Evolutionary conservation across 2,113 vertebrate genomes (phyloP).

Genomic region (Lagopus leucura): DNA sequence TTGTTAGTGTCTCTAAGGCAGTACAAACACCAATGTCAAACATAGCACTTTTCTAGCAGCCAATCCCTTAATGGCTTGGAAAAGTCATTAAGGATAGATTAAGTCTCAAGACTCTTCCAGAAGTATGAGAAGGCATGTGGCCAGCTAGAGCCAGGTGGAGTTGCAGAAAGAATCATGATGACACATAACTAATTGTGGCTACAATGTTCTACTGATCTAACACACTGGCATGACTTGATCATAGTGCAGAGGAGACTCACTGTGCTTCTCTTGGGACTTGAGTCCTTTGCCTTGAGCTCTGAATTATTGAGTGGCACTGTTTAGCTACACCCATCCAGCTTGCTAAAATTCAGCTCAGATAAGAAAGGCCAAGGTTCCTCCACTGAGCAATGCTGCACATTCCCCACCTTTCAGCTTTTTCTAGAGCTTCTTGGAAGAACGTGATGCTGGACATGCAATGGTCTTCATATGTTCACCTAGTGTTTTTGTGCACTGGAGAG

Average conservation of each 20-base stretch:
- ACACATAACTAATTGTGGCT: neutral
- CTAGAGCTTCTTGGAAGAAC: neutral
- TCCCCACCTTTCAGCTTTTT: neutral
- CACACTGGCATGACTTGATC: neutral
- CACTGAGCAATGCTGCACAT: neutral
- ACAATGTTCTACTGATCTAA: neutral
- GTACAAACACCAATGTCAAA: neutral
- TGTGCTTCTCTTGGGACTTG: neutral
- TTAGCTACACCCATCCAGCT: neutral
- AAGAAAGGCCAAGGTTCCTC: neutral
- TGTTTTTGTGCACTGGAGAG: neutral
- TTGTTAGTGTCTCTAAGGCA: neutral
- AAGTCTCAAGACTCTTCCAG: neutral
- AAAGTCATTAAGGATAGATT: neutral
- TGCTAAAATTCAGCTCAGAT: neutral
- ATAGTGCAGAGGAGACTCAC: fast-evolving
- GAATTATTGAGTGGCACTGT: fast-evolving
- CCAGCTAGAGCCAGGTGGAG: neutral
- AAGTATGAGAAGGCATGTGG: neutral
- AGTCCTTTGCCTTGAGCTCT: neutral
- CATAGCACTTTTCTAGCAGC: neutral
- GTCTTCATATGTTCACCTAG: neutral
- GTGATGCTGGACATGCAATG: fast-evolving
- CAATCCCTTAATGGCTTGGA: neutral
- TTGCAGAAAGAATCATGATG: fast-evolving